Conservation (phyloP, 1,140 invertebrate species). For the Lamellibrachia luymesi region DNA sequence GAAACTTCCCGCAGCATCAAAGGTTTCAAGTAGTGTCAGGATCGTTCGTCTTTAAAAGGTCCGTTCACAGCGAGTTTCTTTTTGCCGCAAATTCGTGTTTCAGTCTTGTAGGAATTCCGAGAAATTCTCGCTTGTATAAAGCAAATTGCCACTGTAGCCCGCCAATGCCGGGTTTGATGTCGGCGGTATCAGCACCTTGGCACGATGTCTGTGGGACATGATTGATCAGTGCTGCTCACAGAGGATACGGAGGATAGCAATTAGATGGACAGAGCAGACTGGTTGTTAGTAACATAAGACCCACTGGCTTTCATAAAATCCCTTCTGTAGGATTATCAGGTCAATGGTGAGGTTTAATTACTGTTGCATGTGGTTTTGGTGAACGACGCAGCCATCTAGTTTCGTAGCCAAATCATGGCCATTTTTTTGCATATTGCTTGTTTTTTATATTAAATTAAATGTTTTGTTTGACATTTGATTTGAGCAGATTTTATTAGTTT, state of each 20-base stretch:
- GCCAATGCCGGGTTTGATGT: background rate
- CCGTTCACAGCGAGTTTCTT: background rate
- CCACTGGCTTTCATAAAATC: background rate
- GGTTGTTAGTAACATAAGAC: background rate
- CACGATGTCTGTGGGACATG: background rate
- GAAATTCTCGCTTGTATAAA: background rate
- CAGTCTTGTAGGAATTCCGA: background rate
- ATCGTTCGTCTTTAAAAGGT: background rate
- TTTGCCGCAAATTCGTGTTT: background rate
- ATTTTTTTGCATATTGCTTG: background rate
- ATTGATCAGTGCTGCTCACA: background rate
- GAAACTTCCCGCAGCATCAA: background rate
- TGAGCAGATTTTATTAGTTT: background rate
- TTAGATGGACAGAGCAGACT: background rate
- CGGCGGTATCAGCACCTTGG: background rate
- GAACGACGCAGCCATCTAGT: background rate
- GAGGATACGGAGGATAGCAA: background rate
- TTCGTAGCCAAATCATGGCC: background rate
- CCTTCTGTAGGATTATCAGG: background rate
- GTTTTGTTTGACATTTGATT: background rate
- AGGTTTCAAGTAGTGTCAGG: background rate
- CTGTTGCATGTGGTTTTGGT: background rate
- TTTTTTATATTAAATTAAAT: background rate
- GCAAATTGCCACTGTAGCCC: background rate
- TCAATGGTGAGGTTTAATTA: background rate